Conservation (phyloP, 2,797 vertebrate genomes). For the Hoplostethus mediterraneus region DNA sequence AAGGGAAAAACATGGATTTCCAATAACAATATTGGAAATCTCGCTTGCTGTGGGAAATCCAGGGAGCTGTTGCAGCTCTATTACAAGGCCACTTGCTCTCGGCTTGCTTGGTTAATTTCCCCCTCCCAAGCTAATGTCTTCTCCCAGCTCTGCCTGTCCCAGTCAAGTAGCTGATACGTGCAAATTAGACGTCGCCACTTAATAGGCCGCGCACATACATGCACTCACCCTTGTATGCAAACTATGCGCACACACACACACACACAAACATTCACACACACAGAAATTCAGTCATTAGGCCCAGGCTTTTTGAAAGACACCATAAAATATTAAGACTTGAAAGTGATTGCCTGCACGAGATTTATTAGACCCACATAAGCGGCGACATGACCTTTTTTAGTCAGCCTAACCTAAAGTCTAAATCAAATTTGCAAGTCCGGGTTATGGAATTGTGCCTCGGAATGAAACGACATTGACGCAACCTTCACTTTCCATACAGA, state of each 20-base stretch:
- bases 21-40: conserved; percentile 8
- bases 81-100: conserved; percentile 19
- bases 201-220: conserved; percentile 15
- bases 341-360: conserved; percentile 18
- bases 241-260: background rate
- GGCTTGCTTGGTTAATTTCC: conserved; percentile 7
- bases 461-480: conserved; percentile 19
- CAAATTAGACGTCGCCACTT: conserved; percentile 37
- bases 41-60: conserved; percentile 8
- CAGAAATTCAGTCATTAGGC: background rate
- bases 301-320: background rate
- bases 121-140: background rate
- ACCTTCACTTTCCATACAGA: background rate
- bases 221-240: background rate
- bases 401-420: background rate
- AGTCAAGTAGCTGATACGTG: conserved; percentile 18
- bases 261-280: conserved; percentile 6
- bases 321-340: background rate
- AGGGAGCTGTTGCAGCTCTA: conserved; percentile 7
- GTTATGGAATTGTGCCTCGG: conserved; percentile 11
- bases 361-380: conserved; percentile 42
- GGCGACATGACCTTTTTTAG: conserved; percentile 37
- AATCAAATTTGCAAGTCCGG: conserved; percentile 39
- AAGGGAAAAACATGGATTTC: background rate
- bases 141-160: conserved; percentile 16